A percentile compares a stretch with the other conserved stretches of the same genome.
Evolutionary conservation across 2,888 invertebrate species (phyloP).

Genomic region (Metalampra italica): DNA sequence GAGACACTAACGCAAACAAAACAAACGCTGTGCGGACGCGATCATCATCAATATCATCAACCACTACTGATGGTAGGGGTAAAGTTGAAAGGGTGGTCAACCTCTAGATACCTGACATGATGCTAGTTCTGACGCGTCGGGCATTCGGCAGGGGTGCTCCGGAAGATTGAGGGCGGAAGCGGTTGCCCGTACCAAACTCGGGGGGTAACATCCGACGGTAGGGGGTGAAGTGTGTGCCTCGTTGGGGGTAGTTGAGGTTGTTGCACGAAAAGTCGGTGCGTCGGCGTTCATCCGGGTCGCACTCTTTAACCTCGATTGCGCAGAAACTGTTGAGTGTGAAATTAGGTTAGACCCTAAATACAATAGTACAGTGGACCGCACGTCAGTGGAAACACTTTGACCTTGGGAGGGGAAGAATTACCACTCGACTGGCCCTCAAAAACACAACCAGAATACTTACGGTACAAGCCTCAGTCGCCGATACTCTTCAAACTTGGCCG

Average conservation of each 20-base stretch:
- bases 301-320: slow-evolving; percentile 15
- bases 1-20: too few species aligned
- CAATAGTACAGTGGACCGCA: too few species aligned
- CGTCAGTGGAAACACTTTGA: too few species aligned
- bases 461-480: slow-evolving; percentile 5
- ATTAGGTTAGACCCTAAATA: background rate
- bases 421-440: too few species aligned
- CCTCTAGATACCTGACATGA: background rate
- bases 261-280: slow-evolving; percentile 21
- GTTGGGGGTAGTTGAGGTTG: slow-evolving; percentile 16
- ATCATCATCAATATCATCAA: too few species aligned
- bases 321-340: slow-evolving; percentile 10
- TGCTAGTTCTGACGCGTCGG: background rate
- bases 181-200: slow-evolving; percentile 2
- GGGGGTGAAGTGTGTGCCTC: slow-evolving; percentile 20
- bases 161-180: slow-evolving; percentile 3
- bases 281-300: slow-evolving; percentile 15
- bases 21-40: too few species aligned
- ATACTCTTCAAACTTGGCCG: slow-evolving; percentile 6
- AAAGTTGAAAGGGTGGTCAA: too few species aligned
- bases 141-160: slow-evolving; percentile 8
- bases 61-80: too few species aligned
- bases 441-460: slow-evolving; percentile 12
- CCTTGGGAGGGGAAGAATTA: too few species aligned
- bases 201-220: slow-evolving; percentile 15